Base-by-base conservation (phyloP, 2,888 invertebrate species). In the Margaritifera margaritifera region DNA sequence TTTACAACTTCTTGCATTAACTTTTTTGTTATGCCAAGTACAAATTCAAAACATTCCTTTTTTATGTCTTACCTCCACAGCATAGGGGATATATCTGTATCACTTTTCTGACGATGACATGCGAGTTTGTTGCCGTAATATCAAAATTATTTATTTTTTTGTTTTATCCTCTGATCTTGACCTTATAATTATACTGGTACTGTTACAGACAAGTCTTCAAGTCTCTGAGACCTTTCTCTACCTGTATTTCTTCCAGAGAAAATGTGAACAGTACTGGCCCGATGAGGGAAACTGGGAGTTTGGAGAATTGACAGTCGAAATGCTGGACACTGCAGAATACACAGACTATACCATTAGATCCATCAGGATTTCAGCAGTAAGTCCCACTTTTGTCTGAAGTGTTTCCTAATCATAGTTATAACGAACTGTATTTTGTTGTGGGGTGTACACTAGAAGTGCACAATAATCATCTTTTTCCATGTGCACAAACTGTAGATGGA, bases 181-280 rank as follows among this genome's bases (percentile, higher is more conserved):
- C 53, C 42, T 11, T 42, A 42, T 42, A 15, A 15, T 42, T 42
- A 42, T 42, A 42, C 15, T 42, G 42, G 15, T 42, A 42, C 8
- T 42, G 15, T 42, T 3, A 15, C 42, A 42, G 42, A 42, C 15
- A 42, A 42, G 11, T 42, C 15, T 42, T 11, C 42, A 42, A 0
- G 19, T 60, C 27, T 42, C 31, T 62, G 22, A 2, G 20, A n/a
- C n/a, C 51, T 24, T 50, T 27, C 50, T 62, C 42, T 20, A 22
- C n/a, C n/a, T 51, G n/a, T 27, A 52, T 57, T 57, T 22, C 58
- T 72, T 72, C 18, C 78, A 86, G 86, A 87, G 83, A 81, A 87
- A 87, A 69, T 87, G 87, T 84, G 87, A 87, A 70, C 85, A 86
- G 76, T 86, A 86, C 66, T 86, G 87, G 87, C 85, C 87, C 8